A percentile compares a stretch with the other conserved stretches of the same genome.
Conservation (phyloP, 2,797 vertebrate species). For the Benthosema pterotum region DNA sequence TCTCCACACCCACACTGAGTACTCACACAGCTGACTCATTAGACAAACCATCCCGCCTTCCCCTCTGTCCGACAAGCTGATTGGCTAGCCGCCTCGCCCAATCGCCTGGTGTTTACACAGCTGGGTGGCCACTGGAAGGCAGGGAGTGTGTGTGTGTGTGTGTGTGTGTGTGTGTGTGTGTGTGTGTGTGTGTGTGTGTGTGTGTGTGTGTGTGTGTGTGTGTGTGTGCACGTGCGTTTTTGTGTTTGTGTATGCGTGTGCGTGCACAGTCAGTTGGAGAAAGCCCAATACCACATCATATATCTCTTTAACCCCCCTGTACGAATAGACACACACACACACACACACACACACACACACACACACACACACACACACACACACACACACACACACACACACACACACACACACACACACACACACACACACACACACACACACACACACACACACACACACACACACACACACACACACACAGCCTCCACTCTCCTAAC, state of each 20-base stretch:
- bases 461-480: neutral
- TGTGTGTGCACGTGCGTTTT: constrained; percentile 30
- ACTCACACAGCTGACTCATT: constrained; percentile 41
- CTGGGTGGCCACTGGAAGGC: constrained; percentile 69
- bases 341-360: constrained; percentile 10
- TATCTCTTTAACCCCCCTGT: constrained; percentile 42
- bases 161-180: constrained; percentile 15
- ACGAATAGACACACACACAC: neutral
- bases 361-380: neutral
- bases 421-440: neutral
- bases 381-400: neutral
- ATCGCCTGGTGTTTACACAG: constrained; percentile 74
- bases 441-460: neutral
- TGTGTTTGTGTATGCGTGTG: constrained; percentile 16
- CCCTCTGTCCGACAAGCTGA: constrained; percentile 44
- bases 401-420: neutral
- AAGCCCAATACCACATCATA: constrained; percentile 69
- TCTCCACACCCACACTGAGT: constrained; percentile 49
- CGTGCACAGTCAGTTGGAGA: constrained; percentile 39
- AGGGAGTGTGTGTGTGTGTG: constrained; percentile 4
- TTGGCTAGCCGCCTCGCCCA: constrained; percentile 58
- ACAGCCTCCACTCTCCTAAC: constrained; percentile 27
- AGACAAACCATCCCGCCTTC: constrained; percentile 41
- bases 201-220: constrained; percentile 28
- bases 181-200: constrained; percentile 5